Conservation (phyloP, 2,888 invertebrate species). For the Ophion ellenae region DNA sequence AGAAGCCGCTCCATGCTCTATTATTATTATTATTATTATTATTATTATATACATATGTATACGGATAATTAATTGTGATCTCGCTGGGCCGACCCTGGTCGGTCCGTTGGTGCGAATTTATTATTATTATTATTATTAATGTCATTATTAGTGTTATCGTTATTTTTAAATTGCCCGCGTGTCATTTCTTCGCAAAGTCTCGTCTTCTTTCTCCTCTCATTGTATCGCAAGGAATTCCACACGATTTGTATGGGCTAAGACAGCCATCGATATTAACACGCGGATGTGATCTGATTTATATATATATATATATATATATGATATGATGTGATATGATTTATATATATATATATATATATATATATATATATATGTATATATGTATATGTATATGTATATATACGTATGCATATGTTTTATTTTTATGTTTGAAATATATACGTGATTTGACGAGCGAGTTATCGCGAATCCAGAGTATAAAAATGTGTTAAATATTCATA, state of each 20-base stretch:
- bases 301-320: neutral
- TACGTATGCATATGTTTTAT: constrained; percentile 3
- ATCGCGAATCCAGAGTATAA: constrained; percentile 54
- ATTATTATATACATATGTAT: constrained; percentile 13
- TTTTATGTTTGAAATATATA: constrained; percentile 33
- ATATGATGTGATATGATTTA: too few relatives aligned
- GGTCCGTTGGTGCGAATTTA: constrained; percentile 60
- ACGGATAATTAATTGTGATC: constrained; percentile 62
- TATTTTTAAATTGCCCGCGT: neutral
- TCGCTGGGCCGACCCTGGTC: constrained; percentile 51
- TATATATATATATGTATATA: neutral
- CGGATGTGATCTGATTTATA: constrained; percentile 16
- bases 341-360: neutral
- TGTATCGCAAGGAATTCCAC: neutral
- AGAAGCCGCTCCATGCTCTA: constrained; percentile 1
- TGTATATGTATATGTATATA: neutral
- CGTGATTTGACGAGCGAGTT: constrained; percentile 54
- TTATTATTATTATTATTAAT: constrained; percentile 40
- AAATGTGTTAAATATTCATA: constrained; percentile 42
- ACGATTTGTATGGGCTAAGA: neutral
- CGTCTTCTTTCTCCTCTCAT: neutral
- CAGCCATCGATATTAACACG: constrained; percentile 4
- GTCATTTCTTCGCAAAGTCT: neutral
- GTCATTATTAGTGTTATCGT: neutral
- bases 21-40: constrained; percentile 7